Evolutionary conservation across 1,140 invertebrate species (phyloP), one percentile per base, ranked within the genome.

Genomic region (Saccostrea echinata): DNA sequence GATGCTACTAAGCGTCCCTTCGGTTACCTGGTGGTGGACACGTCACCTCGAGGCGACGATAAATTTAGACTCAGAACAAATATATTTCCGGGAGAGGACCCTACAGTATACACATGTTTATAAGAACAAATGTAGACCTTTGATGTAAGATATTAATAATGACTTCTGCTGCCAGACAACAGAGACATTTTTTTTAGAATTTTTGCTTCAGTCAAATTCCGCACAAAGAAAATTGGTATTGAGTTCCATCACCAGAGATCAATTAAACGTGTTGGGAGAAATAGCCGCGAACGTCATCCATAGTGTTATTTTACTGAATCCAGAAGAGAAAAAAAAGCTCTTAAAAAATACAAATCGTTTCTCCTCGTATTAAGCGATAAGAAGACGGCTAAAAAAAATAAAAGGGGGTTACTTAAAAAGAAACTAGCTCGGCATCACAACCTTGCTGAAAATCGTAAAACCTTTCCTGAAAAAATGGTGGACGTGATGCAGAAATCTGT

Each of bases 1-100:
- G 84, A 90, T 51, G 86, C 84, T 3, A 85, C 43, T 35, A 71
- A 52, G 35, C 21, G 18, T 13, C 18, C 64, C 6, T 86, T 84
- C 81, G 88, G 81, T 82, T 85, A 89, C 55, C 57, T 89, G n/a
- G 30, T 87, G 21, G 57, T 89, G 13, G 85, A 87, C 55, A 83
- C 71, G 55, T 51, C 76, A 43, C 88, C 88, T 61, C 82, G 84
- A 27, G 18, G 35, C 13, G 85, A 84, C 13, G 52, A 84, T 52
- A 57, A 55, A 84, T 84, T n/a, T 51, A 35, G 84, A 53, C 52
- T 85, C 13, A 35, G 84, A 27, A 85, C 84, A 27, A 2, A 71
- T 53, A 71, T 71, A 24, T 85, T 85, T 71, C 84, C 84, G 18
- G 64, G 64, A 35, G 61, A 85, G 27, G 57, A 86, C 83, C 83